Evolutionary conservation across 2,797 vertebrate species (phyloP), one percentile per base, ranked within the genome.

Genomic region (Tinamus major): DNA sequence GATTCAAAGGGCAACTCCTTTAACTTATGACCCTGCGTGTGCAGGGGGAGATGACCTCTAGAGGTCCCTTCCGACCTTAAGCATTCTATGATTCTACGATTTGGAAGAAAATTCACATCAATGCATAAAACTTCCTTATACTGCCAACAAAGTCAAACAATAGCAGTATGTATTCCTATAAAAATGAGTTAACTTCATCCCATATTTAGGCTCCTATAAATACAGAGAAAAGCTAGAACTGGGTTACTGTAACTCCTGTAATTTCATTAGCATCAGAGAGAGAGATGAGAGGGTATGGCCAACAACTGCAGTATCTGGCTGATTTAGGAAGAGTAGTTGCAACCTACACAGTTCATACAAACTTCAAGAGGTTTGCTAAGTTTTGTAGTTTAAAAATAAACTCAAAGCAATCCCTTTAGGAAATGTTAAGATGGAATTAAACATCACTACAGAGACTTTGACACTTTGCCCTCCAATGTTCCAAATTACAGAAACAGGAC

Each of bases 401-500:
- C 49, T 79, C 63, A 95, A 92, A 94, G 39, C 55, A 82, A 89
- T 94, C 88, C 93, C 86, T 96, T 79, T 59, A 85, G 91, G 91
- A 97, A 97, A 94, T 74, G 55, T 71, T 95, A 84, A 90, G 97
- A 97, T 85, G 92, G 85, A 98, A 96, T 97, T 96, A 96, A 94
- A 97, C 95, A 97, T 95, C 79, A 96, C 96, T 96, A 96, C 62
- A 95, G 96, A 93, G 94, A 97, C 95, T 97, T 94, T 97, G 97
- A 98, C 97, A 97, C 96, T 97, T 91, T 96, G 96, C 96, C 97
- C 95, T 97, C 80, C 95, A 97, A 90, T 95, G 93, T 97, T 97
- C 92, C 94, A 96, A 97, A 97, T 97, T 97, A 98, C 85, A 97
- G 96, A 94, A 97, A 97, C 74, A 94, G 96, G 90, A 92, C 92